phyloP scores from a whole-genome alignment of 2,113 vertebrate genomes.

The Ammodramus savannarum region DNA sequence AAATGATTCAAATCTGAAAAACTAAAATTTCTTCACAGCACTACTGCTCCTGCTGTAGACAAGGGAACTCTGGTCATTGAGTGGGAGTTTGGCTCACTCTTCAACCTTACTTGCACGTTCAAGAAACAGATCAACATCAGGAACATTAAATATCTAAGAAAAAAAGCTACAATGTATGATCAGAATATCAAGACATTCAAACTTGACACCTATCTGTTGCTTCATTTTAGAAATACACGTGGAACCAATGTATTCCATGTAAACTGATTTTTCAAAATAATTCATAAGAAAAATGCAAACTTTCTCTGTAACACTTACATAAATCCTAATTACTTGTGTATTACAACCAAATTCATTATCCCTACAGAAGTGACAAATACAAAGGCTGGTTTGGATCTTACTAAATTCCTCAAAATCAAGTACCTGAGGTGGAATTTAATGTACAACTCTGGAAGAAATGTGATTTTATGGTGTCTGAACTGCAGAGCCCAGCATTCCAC shows the following conservation, averaged over 20 bases:
- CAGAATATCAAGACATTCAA: background rate
- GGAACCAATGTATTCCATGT: background rate
- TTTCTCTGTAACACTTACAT: background rate
- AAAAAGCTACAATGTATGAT: background rate
- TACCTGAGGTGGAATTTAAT: background rate
- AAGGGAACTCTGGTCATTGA: background rate
- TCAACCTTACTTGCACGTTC: background rate
- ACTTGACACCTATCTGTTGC: accelerated
- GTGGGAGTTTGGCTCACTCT: background rate
- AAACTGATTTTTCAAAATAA: background rate
- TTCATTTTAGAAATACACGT: background rate
- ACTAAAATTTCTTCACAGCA: background rate
- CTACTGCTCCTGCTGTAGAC: background rate
- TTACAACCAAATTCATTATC: background rate
- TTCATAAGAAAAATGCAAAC: background rate
- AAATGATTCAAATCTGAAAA: background rate
- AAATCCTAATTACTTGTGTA: background rate
- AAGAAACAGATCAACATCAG: background rate
- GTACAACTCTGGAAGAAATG: background rate
- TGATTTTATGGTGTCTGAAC: background rate
- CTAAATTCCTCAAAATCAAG: background rate
- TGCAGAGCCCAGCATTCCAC: background rate
- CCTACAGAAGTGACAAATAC: background rate
- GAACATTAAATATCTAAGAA: background rate
- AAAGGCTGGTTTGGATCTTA: background rate